Evolutionary conservation across 2,888 invertebrate species (phyloP), one percentile per base, ranked within the genome.

Genomic region (Steinernema scapterisci): DNA sequence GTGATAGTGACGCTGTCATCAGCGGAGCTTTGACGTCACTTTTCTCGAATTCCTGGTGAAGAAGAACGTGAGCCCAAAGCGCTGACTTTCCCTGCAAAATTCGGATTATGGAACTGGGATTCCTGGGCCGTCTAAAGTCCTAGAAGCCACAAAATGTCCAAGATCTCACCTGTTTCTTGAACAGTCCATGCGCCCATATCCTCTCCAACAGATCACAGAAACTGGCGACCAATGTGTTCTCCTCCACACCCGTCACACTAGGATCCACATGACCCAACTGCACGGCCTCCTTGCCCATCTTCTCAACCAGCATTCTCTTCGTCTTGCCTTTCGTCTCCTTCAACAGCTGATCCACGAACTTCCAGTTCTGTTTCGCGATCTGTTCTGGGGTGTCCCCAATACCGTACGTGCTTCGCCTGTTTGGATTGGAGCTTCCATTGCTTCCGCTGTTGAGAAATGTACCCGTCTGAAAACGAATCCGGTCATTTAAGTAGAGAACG

Each of bases 291-390:
- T 83, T 83, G 19, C 97, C 97, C 93, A 99, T 93, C 90, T 99
- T 99, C 87, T 97, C 96, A n/a, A 99, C 92, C 45, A 99, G 90
- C 95, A 99, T 97, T 81, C 97, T 91, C 90, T 99, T 99, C 0
- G 97, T 99, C 91, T 16, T 27, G 84, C 87, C 87, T 85, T 90
- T 91, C 71, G 89, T 89, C 84, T 91, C 97, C 91, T 95, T 95
- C 71, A 99, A 90, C 82, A 99, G 91, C 88, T 95, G 95, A 88
- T 97, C 97, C 70, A 99, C 97, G 90, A 99, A 99, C 27, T 94
- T 94, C 92, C 95, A 95, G 89, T 99, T 97, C 45, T 95, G 95
- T 88, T 97, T 95, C 16, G 95, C 95, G 85, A 97, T 93, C 48
- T 94, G 91, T 0, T 95, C 94, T 0, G 95, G 94, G 79, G 89